Conservation (phyloP, 2,797 vertebrate species). For the Micromesistius poutassou region DNA sequence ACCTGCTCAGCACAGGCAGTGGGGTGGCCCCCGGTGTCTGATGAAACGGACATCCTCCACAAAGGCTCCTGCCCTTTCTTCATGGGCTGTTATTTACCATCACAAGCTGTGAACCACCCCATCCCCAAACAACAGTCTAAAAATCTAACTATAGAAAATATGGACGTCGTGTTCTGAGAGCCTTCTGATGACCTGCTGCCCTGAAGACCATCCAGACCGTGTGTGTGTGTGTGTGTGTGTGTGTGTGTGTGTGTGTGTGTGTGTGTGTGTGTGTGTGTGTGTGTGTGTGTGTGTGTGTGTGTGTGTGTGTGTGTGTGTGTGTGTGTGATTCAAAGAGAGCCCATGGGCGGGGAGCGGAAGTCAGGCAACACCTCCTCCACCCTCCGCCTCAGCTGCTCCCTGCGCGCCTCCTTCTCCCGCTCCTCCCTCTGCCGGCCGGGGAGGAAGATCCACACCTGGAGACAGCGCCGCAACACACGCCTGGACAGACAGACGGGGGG, state of each 20-base stretch:
- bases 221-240: too few species aligned
- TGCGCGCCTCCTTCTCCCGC: constrained; percentile 74
- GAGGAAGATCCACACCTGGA: constrained; percentile 80
- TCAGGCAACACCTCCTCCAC: constrained; percentile 87
- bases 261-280: too few species aligned
- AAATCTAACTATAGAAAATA: too few species aligned
- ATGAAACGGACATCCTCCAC: not conserved
- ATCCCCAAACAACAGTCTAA: too few species aligned
- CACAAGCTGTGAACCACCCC: too few species aligned
- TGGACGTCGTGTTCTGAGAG: too few species aligned
- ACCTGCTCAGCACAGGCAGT: not conserved
- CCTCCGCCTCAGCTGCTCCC: constrained; percentile 78
- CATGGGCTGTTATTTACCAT: too few species aligned
- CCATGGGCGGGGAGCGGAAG: constrained; percentile 65
- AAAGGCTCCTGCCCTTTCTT: not conserved
- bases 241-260: too few species aligned
- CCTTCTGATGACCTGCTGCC: too few species aligned
- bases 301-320: too few species aligned
- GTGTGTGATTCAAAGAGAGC: not conserved
- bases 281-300: too few species aligned
- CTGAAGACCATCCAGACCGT: too few species aligned
- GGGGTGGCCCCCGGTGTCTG: not conserved
- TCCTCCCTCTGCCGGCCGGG: constrained; percentile 73
- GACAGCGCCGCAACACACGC: constrained; percentile 60
- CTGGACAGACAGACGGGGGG: constrained; percentile 52